Evolutionary conservation across 2,888 invertebrate genomes (phyloP).

Genomic region (Andrena chrysosceles): DNA sequence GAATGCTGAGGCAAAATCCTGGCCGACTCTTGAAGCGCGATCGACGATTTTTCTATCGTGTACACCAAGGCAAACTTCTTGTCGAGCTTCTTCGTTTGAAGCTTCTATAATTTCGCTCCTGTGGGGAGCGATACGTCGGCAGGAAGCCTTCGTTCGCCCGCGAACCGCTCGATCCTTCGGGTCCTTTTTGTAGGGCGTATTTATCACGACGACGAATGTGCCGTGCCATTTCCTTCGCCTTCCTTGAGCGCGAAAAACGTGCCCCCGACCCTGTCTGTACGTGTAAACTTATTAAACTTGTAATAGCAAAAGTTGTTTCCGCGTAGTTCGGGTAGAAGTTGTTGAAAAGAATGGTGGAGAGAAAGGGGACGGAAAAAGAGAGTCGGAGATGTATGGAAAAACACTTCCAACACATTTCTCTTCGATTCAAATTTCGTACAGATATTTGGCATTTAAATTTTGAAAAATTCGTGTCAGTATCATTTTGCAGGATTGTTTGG

Average conservation of each 20-base stretch:
- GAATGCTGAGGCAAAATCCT: neutral
- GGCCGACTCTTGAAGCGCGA: conserved; percentile 15
- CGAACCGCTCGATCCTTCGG: neutral
- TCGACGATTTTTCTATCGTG: conserved; percentile 35
- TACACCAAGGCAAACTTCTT: conserved; percentile 6
- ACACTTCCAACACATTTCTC: neutral
- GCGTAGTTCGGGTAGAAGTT: conserved; percentile 38
- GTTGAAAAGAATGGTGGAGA: conserved; percentile 28
- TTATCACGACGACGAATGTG: conserved; percentile 59
- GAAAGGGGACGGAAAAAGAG: neutral
- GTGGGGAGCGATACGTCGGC: conserved; percentile 37
- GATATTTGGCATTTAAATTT: neutral
- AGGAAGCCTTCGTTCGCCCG: conserved; percentile 22
- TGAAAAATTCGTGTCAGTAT: neutral
- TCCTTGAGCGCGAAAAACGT: conserved; percentile 30
- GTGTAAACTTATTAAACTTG: conserved; percentile 83
- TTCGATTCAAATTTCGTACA: neutral
- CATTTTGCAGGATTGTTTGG: neutral
- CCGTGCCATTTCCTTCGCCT: conserved; percentile 40
- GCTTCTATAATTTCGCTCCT: conserved; percentile 40
- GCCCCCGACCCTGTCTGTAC: conserved; percentile 48
- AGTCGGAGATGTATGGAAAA: neutral
- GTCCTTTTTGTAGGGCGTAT: conserved; percentile 51
- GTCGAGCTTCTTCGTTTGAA: conserved; percentile 36
- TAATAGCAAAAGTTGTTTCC: conserved; percentile 82